Evolutionary conservation across 2,113 vertebrate species (phyloP).

Genomic region (Cyprinodon brontotheroides): DNA sequence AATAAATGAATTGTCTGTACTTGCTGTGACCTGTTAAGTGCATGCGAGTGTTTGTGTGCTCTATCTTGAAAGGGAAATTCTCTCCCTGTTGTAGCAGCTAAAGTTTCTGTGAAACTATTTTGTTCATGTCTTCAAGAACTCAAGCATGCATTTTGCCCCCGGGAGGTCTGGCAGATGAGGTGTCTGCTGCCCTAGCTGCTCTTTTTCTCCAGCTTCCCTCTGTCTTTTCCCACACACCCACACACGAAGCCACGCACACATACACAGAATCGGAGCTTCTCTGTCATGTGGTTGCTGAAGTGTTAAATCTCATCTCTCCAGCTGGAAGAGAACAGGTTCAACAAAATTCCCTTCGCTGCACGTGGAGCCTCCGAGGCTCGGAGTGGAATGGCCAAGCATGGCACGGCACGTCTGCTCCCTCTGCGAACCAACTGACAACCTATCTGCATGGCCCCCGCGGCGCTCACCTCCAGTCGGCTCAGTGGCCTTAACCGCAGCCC

Average conservation of each 20-base stretch:
- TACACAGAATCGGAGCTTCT: conserved; percentile 39
- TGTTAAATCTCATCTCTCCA: conserved; percentile 70
- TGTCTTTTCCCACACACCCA: conserved; percentile 44
- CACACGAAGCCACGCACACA: conserved; percentile 12
- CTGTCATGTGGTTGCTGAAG: conserved; percentile 68
- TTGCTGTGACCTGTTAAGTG: conserved; percentile 74
- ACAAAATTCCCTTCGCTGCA: conserved; percentile 71
- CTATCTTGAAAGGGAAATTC: conserved; percentile 75
- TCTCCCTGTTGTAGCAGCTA: conserved; percentile 73
- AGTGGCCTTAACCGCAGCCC: conserved; percentile 30
- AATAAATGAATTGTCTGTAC: conserved; percentile 72
- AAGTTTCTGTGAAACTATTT: conserved; percentile 77
- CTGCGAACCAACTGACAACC: conserved; percentile 29
- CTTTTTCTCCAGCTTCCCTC: conserved; percentile 50
- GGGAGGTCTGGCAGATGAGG: conserved; percentile 81
- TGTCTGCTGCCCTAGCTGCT: conserved; percentile 69
- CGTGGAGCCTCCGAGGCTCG: conserved; percentile 66
- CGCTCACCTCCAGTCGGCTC: conserved; percentile 54
- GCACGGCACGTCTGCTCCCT: conserved; percentile 63
- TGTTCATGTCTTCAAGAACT: conserved; percentile 80
- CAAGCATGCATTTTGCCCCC: conserved; percentile 81
- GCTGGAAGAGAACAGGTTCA: conserved; percentile 75
- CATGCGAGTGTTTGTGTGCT: conserved; percentile 71
- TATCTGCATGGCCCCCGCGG: conserved; percentile 59
- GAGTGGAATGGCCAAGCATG: conserved; percentile 63